These are phyloP conservation scores for Stratiolaelaps scimitus DNA, from an alignment of 1,140 invertebrate genomes.

Conservation along the genomic window DNA sequence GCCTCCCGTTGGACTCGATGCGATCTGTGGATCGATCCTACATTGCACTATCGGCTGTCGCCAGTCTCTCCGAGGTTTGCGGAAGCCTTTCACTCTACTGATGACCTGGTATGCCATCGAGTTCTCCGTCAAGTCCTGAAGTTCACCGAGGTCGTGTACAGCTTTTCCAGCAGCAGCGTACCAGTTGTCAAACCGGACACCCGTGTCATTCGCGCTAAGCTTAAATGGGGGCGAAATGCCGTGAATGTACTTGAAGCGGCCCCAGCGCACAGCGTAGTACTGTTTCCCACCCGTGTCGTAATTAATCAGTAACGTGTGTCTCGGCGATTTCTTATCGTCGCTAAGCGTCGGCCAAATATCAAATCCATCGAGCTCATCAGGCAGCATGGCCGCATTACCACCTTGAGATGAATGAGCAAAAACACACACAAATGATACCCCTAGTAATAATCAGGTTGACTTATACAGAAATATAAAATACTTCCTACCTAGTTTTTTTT, in stretches of 20 bases:
- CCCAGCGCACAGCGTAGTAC: neutral
- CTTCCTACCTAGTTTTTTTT: no score
- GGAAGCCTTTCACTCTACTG: neutral
- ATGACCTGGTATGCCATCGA: neutral
- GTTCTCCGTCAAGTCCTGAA: neutral
- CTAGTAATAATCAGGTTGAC: no score
- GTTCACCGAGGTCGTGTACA: neutral
- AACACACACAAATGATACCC: no score
- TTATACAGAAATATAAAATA: no score
- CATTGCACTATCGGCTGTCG: neutral
- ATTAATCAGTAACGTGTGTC: neutral
- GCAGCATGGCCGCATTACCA: neutral
- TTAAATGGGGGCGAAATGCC: neutral
- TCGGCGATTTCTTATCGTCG: neutral
- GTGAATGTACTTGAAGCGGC: neutral
- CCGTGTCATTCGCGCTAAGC: no score
- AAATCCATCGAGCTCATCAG: neutral
- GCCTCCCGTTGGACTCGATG: neutral
- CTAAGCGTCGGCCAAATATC: neutral
- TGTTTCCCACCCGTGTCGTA: slow-evolving; percentile 4
- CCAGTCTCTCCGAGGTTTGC: neutral
- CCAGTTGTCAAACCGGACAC: neutral
- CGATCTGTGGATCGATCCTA: neutral
- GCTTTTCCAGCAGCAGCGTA: slow-evolving; percentile 1
- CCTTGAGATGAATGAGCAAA: neutral